A percentile compares a stretch with the other conserved stretches of the same genome.
These are phyloP conservation scores for Albula glossodonta DNA, from an alignment of 2,113 vertebrate species.

Conservation along the genomic window DNA sequence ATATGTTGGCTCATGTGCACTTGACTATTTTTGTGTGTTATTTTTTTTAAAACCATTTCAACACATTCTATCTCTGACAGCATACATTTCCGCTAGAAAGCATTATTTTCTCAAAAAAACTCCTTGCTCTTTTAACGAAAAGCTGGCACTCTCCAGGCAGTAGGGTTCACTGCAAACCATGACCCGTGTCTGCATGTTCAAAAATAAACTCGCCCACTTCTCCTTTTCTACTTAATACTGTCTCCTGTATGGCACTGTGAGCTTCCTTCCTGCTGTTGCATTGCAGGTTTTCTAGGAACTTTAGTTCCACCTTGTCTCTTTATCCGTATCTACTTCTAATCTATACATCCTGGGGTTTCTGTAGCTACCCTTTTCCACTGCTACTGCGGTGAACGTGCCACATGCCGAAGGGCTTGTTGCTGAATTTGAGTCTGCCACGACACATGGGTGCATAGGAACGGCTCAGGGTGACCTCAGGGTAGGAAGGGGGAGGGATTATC, in stretches of 20 bases:
- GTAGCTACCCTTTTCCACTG: background rate
- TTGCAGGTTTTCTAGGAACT: background rate
- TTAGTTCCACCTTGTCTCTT: background rate
- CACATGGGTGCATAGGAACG: background rate
- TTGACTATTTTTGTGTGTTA: too few relatives aligned
- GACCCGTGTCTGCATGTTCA: background rate
- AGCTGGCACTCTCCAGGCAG: background rate
- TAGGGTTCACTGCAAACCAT: background rate
- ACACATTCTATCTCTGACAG: background rate
- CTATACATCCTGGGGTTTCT: background rate
- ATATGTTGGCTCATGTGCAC: too few relatives aligned
- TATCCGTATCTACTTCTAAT: background rate
- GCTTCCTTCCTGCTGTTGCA: background rate
- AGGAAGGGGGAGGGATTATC: background rate
- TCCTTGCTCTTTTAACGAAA: too few relatives aligned
- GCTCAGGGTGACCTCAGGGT: background rate
- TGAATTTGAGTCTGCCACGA: background rate
- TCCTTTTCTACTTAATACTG: background rate
- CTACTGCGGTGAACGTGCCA: background rate
- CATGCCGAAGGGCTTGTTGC: background rate
- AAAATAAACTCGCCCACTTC: background rate
- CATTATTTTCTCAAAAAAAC: too few relatives aligned
- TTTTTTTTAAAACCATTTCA: background rate
- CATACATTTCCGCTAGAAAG: too few relatives aligned
- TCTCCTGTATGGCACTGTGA: background rate